Base-by-base conservation (phyloP, 1,140 invertebrate genomes). In the Phthorimaea operculella region DNA sequence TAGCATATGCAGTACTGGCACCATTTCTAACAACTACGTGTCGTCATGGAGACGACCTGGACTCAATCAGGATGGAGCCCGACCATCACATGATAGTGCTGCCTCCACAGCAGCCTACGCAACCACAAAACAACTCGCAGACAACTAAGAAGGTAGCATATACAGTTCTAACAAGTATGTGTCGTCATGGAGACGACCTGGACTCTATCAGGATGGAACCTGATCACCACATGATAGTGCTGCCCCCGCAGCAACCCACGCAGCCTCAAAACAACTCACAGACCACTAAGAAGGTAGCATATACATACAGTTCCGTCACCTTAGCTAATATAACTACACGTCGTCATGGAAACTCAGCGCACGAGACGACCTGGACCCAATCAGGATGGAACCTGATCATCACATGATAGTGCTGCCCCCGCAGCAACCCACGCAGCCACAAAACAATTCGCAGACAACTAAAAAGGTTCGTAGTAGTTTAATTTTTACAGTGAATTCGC, bases 271-370 rank as follows among this genome's bases (percentile, higher is more conserved):
- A 50, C 21, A 28, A 28, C 21, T 4, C 21, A 6, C 21, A 42
- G 8, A 9, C 21, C 2, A 28, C 21, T 6, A 28, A 28, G 21
- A 28, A 28, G 21, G 21, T 28, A 28, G 21, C n/a, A n/a, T n/a
- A n/a, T n/a, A n/a, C n/a, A n/a, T n/a, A n/a, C n/a, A n/a, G n/a
- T n/a, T n/a, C n/a, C n/a, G n/a, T n/a, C n/a, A n/a, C n/a, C n/a
- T n/a, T n/a, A n/a, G n/a, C n/a, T n/a, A n/a, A n/a, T n/a, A n/a
- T n/a, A n/a, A n/a, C n/a, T n/a, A n/a, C n/a, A 96, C 96, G 94
- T 93, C 91, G 61, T 93, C 90, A 66, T 94, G 92, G 92, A 93
- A 93, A 73, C 90, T 90, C 60, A 65, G 11, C 56, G 57, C 59
- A 16, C 58, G 51, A 48, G 51, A 45, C 17, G n/a, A 14, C 12